Evolutionary conservation across 2,888 invertebrate species (phyloP).

Genomic region (Epistrophe eligans): DNA sequence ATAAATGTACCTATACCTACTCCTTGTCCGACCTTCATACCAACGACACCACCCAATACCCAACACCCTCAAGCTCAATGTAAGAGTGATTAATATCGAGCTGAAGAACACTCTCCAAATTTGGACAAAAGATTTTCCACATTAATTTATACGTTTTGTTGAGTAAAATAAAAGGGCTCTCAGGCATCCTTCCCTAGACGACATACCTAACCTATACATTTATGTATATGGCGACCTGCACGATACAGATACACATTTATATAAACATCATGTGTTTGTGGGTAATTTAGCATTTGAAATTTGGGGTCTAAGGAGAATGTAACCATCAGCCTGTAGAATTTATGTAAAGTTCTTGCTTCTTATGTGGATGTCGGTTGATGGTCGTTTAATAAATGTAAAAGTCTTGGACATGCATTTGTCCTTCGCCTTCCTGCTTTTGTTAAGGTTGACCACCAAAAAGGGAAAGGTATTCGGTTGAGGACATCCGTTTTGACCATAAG

Average conservation of each 20-base stretch:
- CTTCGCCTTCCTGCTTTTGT: background rate
- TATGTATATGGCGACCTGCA: background rate
- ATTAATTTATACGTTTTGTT: slow-evolving; percentile 68
- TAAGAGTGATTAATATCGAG: slow-evolving; percentile 64
- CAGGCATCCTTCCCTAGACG: slow-evolving; percentile 47
- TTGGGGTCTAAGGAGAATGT: slow-evolving; percentile 38
- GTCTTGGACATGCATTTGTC: slow-evolving; percentile 40
- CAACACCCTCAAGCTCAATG: too few relatives aligned
- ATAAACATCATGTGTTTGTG: slow-evolving; percentile 6
- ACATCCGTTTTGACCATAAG: slow-evolving; percentile 70
- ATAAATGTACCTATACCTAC: slow-evolving; percentile 37
- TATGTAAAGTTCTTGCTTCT: slow-evolving; percentile 54
- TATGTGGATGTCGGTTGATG: slow-evolving; percentile 41
- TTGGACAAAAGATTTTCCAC: slow-evolving; percentile 62
- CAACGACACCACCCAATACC: slow-evolving; percentile 8
- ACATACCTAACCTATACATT: background rate
- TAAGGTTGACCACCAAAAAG: slow-evolving; percentile 52
- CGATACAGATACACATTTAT: background rate
- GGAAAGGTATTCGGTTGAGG: slow-evolving; percentile 62
- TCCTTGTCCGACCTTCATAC: background rate
- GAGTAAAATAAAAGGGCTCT: slow-evolving; percentile 50
- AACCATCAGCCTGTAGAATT: slow-evolving; percentile 54
- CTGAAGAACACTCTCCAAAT: slow-evolving; percentile 36
- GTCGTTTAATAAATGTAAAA: slow-evolving; percentile 61
- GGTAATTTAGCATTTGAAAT: slow-evolving; percentile 42